phyloP scores from a whole-genome alignment of 2,888 invertebrate species.

The Tachina grossa region DNA sequence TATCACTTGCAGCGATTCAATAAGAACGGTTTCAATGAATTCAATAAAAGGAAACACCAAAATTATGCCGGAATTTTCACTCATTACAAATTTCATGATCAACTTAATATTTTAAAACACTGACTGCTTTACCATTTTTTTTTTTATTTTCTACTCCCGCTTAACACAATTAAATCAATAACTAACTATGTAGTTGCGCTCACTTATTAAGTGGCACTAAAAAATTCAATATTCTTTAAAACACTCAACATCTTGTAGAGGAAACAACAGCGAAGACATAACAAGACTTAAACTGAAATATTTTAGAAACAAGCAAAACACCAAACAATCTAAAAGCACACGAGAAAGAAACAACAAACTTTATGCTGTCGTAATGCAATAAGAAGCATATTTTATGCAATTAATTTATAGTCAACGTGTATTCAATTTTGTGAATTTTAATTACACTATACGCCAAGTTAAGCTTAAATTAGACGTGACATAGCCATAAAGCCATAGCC shows the following conservation, averaged over 20 bases:
- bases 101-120: neutral
- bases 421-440: slow-evolving; percentile 53
- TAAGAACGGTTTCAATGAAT: too few species aligned
- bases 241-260: neutral
- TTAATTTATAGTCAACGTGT: slow-evolving; percentile 48
- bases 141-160: neutral
- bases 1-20: too few species aligned
- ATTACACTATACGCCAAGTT: slow-evolving; percentile 13
- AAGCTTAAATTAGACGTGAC: too few species aligned
- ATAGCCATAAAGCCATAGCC: too few species aligned
- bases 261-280: neutral
- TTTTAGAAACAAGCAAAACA: neutral
- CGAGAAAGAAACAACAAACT: slow-evolving; percentile 13
- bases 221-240: slow-evolving; percentile 11
- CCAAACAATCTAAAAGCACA: slow-evolving; percentile 4
- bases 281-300: slow-evolving; percentile 11
- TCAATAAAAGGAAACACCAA: too few species aligned
- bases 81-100: neutral
- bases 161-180: neutral
- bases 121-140: neutral
- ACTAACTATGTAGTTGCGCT: neutral
- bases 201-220: neutral
- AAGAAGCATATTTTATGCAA: slow-evolving; percentile 55
- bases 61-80: neutral
- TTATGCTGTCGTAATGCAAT: slow-evolving; percentile 26